A percentile compares a stretch with the other conserved stretches of the same genome.
Evolutionary conservation across 1,140 invertebrate species (phyloP).

Genomic region (Oppia nitens): DNA sequence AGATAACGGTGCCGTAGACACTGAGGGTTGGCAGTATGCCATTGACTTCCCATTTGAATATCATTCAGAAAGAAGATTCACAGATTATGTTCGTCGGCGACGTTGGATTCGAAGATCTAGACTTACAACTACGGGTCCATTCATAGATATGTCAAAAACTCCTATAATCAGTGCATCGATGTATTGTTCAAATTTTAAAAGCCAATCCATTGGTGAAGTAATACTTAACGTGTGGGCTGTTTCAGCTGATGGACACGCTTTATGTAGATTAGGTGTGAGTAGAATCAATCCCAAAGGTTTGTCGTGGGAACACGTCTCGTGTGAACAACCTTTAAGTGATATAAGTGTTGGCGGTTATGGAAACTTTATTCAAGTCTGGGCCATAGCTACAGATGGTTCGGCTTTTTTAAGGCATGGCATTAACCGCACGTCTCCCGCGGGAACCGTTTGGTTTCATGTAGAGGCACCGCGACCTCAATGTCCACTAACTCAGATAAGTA

Average conservation of each 20-base stretch:
- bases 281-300: conserved; percentile 43
- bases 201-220: conserved; percentile 1
- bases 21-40: conserved; percentile 84
- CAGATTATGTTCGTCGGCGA: conserved; percentile 66
- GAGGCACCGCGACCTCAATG: conserved; percentile 42
- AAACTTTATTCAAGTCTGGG: conserved; percentile 46
- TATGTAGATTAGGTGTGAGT: conserved; percentile 56
- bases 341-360: conserved; percentile 46
- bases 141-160: conserved; percentile 64
- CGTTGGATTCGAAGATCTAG: conserved; percentile 66
- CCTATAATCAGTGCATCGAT: conserved; percentile 61
- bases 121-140: conserved; percentile 63
- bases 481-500: conserved; percentile 56
- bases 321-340: conserved; percentile 51
- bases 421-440: conserved; percentile 39
- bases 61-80: conserved; percentile 64
- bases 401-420: conserved; percentile 38
- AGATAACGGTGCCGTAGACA: conserved; percentile 69
- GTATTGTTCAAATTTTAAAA: conserved; percentile 35
- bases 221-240: conserved; percentile 49
- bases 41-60: conserved; percentile 71
- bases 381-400: conserved; percentile 62
- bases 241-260: conserved; percentile 58
- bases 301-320: conserved; percentile 58
- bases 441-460: conserved; percentile 42